A percentile compares a stretch with the other conserved stretches of the same genome.
These are phyloP conservation scores for Ichneumon xanthorius DNA, from an alignment of 2,888 invertebrate genomes.

Conservation along the genomic window DNA sequence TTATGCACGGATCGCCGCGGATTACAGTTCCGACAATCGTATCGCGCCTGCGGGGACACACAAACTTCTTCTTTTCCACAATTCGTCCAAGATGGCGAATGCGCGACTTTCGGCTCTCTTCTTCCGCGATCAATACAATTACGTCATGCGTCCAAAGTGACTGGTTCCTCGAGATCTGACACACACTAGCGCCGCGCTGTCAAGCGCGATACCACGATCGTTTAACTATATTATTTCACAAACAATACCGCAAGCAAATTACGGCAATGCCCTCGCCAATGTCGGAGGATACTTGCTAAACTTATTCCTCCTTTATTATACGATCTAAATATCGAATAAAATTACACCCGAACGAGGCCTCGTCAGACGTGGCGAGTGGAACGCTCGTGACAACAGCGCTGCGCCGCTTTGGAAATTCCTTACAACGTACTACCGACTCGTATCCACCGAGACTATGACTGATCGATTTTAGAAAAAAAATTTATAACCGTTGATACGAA, in stretches of 20 bases:
- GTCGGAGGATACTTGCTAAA: slow-evolving; percentile 1
- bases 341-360: slow-evolving; percentile 55
- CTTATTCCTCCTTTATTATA: background rate
- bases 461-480: background rate
- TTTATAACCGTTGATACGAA: background rate
- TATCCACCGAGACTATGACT: slow-evolving; percentile 46
- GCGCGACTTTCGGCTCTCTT: slow-evolving; percentile 82
- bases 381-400: slow-evolving; percentile 71
- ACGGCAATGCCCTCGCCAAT: background rate
- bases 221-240: background rate
- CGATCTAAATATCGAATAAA: slow-evolving; percentile 47
- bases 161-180: slow-evolving; percentile 75
- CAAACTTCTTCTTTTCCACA: slow-evolving; percentile 81
- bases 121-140: slow-evolving; percentile 85
- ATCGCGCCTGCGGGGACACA: slow-evolving; percentile 70
- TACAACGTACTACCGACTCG: slow-evolving; percentile 64
- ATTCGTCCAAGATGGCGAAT: slow-evolving; percentile 86
- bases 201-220: slow-evolving; percentile 51
- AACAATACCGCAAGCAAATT: background rate
- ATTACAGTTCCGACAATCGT: slow-evolving; percentile 78
- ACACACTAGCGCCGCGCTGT: slow-evolving; percentile 54
- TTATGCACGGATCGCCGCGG: slow-evolving; percentile 83
- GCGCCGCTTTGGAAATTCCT: slow-evolving; percentile 75
- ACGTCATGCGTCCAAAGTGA: slow-evolving; percentile 84
- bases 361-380: slow-evolving; percentile 73